Evolutionary conservation across 2,888 invertebrate genomes (phyloP), one percentile per base, ranked within the genome.

Genomic region (Morpho achilles): DNA sequence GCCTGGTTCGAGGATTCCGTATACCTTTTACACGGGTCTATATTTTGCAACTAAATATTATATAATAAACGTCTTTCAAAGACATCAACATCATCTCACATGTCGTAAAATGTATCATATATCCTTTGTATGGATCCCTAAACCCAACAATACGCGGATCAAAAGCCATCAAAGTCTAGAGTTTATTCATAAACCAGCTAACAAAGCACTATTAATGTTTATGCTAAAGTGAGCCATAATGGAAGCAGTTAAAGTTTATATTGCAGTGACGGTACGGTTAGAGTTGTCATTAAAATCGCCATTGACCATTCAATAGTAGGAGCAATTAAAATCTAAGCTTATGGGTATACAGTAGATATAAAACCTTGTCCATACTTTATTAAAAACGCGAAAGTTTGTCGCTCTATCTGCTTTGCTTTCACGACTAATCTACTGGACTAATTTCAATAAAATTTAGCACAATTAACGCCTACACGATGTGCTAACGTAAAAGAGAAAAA

Each of bases 121-220:
- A 68, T 72, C 68, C 69, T 72, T 72, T 73, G 68, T 72, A 60
- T 60, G 59, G 59, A 60, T 58, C 61, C 63, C 62, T 64, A 69
- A 62, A 66, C 65, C 67, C 72, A 69, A 75, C 69, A 71, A 70
- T 71, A 72, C 69, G 64, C 63, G 65, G 68, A 66, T 65, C 59
- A 68, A 65, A 69, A 61, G 61, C 61, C 61, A 65, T 60, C 63
- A 55, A 63, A 62, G 56, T 61, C 55, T 52, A 62, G 66, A 60
- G 65, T 67, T 64, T 69, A 69, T 64, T 65, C 64, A 65, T 64
- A 67, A 65, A 66, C 70, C 67, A 64, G 59, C 50, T 54, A 61
- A 61, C 56, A 50, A 54, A 55, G 50, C 41, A 39, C 54, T 53
- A 22, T 23, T 44, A 6, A n/a, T 10, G 9, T 10, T 9, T 42